Base-by-base conservation (phyloP, 2,797 vertebrate species). In the Leucoraja ocellata region DNA sequence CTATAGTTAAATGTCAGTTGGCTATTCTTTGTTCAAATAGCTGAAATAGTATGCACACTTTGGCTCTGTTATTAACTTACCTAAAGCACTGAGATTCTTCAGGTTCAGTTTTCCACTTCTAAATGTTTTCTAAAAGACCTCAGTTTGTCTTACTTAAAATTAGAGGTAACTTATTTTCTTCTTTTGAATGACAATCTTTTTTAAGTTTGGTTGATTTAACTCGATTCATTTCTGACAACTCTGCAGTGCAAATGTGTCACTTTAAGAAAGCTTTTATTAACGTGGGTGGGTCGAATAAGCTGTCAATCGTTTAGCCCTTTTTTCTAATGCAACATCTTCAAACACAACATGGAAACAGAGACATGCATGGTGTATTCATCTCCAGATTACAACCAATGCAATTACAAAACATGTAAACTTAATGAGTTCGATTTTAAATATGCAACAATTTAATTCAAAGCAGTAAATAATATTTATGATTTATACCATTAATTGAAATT, bases 191-290 rank as follows among this genome's bases (percentile, higher is more conserved):
- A 9, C 23, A 84, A 28, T 13, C 3, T 23, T 86, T 86, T 86
- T 86, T 16, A 61, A 9, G n/a, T 88, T 32, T 68, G 23, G 9
- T 25, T 68, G 16, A n/a, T n/a, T 65, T 68, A 88, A 16, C 84
- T 68, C 4, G 65, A 88, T 88, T 88, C 28, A 61, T 88, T 88
- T 88, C 14, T 68, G 63, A 68, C 36, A n/a, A 16, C 36, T 88
- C 63, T 36, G 14, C 84, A 68, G 13, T 36, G n/a, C 16, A 65
- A 68, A 36, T 88, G 2, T 88, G 84, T 65, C 14, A 28, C 18
- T 14, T 63, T n/a, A 88, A 88, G 61, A 88, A 88, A 88, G n/a
- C 14, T 36, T 88, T 88, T 88, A 32, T 36, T 88, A n/a, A 68
- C 28, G 14, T 18, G 61, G 84, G 14, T 18, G 61, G 84, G 14